Evolutionary conservation across 2,797 vertebrate genomes (phyloP).

Genomic region (Gadopsis bispinosus): DNA sequence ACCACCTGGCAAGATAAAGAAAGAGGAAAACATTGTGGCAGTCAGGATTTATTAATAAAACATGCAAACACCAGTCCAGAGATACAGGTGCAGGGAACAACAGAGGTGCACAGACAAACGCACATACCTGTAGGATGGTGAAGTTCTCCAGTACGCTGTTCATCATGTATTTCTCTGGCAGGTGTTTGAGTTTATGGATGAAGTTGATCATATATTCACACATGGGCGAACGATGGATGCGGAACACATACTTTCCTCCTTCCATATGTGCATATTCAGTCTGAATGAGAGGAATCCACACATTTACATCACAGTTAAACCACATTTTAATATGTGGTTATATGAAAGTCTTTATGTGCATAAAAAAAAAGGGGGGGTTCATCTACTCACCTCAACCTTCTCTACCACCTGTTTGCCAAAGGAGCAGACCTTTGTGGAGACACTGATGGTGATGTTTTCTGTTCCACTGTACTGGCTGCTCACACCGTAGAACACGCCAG

Average conservation of each 20-base stretch:
- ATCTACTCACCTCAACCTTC: slow-evolving; percentile 93
- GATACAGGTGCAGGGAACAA: background rate
- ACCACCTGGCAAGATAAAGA: slow-evolving; percentile 87
- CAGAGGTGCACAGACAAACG: background rate
- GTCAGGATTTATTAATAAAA: background rate
- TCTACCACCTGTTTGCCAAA: slow-evolving; percentile 97
- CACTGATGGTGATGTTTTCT: slow-evolving; percentile 95
- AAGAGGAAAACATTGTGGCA: background rate
- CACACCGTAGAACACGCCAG: slow-evolving; percentile 92
- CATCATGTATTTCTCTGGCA: slow-evolving; percentile 99
- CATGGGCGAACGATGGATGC: slow-evolving; percentile 96
- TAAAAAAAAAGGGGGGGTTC: accelerated
- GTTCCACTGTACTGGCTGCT: slow-evolving; percentile 95
- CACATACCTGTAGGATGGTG: slow-evolving; percentile 93
- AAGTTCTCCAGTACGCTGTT: slow-evolving; percentile 99
- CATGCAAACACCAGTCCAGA: background rate
- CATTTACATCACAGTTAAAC: background rate
- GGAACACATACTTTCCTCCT: slow-evolving; percentile 92
- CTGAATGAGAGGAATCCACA: slow-evolving; percentile 70
- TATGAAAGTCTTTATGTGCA: background rate
- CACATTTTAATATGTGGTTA: background rate
- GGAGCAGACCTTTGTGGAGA: slow-evolving; percentile 97
- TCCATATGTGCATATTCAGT: slow-evolving; percentile 94
- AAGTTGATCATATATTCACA: slow-evolving; percentile 99
- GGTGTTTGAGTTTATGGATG: slow-evolving; percentile 97